Evolutionary conservation across 2,113 vertebrate genomes (phyloP), one percentile per base, ranked within the genome.

Genomic region (Oryzias javanicus): DNA sequence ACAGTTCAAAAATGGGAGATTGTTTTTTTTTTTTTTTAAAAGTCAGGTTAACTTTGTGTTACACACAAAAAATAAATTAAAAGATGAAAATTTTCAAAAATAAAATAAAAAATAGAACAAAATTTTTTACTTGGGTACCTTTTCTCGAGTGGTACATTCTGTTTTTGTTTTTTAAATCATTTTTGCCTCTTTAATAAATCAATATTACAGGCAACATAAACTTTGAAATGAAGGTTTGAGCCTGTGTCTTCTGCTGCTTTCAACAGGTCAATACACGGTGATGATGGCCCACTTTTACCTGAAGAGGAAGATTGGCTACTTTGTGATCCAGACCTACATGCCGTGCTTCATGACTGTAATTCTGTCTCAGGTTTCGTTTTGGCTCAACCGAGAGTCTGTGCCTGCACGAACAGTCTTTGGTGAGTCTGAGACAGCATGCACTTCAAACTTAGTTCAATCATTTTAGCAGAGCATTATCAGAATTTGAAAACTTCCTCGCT

Each of bases 321-420:
- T 98, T 42, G 94, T 99, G 81, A 98, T 98, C 85, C 97, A 99
- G 89, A 98, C 96, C 0, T 98, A 98, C 86, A 96, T 99, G 84
- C 97, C 97, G 20, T 99, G 97, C 89, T 96, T 98, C 79, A 98
- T 99, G 96, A 99, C 97, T 0, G 97, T 98, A 60, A 97, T 98
- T 73, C 87, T 98, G 80, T 99, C 97, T 0, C 96, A 98, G 80
- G 95, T 98, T 72, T 98, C 97, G 0, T 99, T 99, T 70, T 99
- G 97, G 97, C 91, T 99, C 51, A 98, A 98, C 89, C 89, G 96
- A 55, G 97, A 99, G 81, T 98, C 96, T 16, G 96, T 98, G 42
- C 97, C 97, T 14, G 97, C 97, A 19, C 91, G 97, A 66, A 98
- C 96, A 0, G 97, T 98, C 46, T 98, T 98, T 56, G 96, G 96